These are phyloP conservation scores for Peromyscus californicus DNA, from an alignment of 2,113 vertebrate species.

Conservation along the genomic window DNA sequence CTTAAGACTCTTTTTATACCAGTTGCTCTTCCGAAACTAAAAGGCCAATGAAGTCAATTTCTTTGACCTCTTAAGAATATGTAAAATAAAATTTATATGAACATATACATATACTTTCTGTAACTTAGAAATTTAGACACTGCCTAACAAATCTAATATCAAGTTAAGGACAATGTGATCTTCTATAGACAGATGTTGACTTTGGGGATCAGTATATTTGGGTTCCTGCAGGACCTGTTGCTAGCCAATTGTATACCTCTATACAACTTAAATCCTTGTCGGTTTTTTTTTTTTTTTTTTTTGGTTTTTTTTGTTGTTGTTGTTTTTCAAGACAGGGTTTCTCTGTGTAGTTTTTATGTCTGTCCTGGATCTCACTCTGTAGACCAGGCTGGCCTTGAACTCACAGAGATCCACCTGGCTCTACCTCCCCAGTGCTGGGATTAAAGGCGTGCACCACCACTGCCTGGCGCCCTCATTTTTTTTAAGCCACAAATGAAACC, in stretches of 20 bases:
- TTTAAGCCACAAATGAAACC: neutral
- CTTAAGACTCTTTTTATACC: neutral
- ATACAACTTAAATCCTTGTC: neutral
- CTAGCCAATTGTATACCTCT: neutral
- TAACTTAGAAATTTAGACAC: conserved; percentile 34
- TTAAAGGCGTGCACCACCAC: too few species aligned
- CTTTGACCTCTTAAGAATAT: conserved; percentile 43
- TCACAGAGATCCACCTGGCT: too few species aligned
- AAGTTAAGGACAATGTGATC: neutral
- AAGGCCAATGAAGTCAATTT: neutral
- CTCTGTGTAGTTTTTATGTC: too few species aligned
- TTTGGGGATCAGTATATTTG: conserved; percentile 2
- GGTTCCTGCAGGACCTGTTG: neutral
- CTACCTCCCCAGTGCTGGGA: too few species aligned
- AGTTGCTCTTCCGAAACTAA: conserved; percentile 31
- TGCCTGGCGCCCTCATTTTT: too few species aligned
- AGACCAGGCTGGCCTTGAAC: too few species aligned
- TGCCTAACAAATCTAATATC: neutral
- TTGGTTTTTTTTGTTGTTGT: too few species aligned
- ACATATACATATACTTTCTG: neutral
- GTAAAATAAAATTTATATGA: neutral
- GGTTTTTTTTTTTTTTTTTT: neutral
- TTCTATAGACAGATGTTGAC: neutral
- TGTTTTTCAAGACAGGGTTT: too few species aligned
- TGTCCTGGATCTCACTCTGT: too few species aligned